These are phyloP conservation scores for Labroides dimidiatus DNA, from an alignment of 2,797 vertebrate genomes.

Conservation along the genomic window DNA sequence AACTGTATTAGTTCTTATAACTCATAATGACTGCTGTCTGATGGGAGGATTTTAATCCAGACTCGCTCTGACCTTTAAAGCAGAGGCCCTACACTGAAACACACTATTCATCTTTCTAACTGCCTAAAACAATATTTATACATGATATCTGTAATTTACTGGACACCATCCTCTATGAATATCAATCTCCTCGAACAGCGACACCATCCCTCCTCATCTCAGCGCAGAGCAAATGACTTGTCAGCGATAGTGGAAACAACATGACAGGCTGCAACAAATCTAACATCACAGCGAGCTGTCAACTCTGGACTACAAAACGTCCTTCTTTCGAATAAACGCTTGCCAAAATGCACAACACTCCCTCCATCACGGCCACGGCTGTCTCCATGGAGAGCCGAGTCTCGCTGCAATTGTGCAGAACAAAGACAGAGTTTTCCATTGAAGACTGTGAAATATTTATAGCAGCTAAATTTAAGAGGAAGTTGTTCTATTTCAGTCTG, in stretches of 20 bases:
- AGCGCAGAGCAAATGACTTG: constrained; percentile 27
- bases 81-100: not conserved
- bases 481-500: constrained; percentile 39
- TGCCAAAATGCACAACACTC: not conserved
- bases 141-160: constrained; percentile 20
- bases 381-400: not conserved
- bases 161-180: constrained; percentile 1
- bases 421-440: constrained; percentile 48
- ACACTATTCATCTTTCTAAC: constrained; percentile 18
- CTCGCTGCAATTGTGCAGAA: constrained; percentile 39
- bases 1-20: not conserved
- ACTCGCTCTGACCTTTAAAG: not conserved
- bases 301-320: constrained; percentile 5
- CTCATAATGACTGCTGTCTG: constrained; percentile 1
- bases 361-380: not conserved
- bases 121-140: constrained; percentile 4
- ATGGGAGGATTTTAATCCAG: constrained; percentile 3
- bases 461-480: constrained; percentile 42
- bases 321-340: constrained; percentile 1
- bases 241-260: constrained; percentile 3
- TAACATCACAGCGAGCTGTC: constrained; percentile 14
- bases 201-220: not conserved
- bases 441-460: constrained; percentile 58
- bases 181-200: constrained; percentile 27
- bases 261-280: constrained; percentile 13